Percentiles rank a stretch among this genome's conserved stretches.
phyloP scores from a whole-genome alignment of 2,113 vertebrate genomes.

The Chloropsis hardwickii region DNA sequence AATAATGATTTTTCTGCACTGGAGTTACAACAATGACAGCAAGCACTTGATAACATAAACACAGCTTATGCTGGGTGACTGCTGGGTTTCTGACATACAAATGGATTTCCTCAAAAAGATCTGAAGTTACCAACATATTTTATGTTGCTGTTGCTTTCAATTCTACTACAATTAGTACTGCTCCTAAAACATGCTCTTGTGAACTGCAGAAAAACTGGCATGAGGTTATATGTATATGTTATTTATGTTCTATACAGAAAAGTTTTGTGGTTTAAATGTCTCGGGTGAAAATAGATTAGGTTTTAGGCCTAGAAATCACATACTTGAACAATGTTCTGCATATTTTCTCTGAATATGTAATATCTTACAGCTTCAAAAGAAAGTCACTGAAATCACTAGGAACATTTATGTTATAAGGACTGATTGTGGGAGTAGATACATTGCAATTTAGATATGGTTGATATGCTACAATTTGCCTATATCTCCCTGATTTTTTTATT shows the following conservation, averaged over 20 bases:
- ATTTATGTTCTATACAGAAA: not conserved
- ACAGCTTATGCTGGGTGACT: not conserved
- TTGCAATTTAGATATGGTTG: not conserved
- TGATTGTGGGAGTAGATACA: not conserved
- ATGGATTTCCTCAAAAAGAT: not conserved
- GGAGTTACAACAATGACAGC: not conserved
- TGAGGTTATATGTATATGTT: not conserved
- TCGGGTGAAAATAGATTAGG: not conserved
- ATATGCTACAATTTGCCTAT: not conserved
- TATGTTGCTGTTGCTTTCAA: not conserved
- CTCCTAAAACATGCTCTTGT: not conserved
- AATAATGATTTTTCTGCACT: not conserved
- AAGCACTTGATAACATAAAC: not conserved
- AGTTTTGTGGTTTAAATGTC: not conserved
- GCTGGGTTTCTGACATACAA: not conserved
- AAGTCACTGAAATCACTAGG: not conserved
- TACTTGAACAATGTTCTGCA: not conserved
- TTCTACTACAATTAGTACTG: not conserved
- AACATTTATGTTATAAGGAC: not conserved
- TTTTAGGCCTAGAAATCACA: not conserved
- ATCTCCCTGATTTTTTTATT: not conserved
- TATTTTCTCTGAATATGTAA: not conserved
- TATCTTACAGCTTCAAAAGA: not conserved
- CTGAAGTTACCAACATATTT: not conserved
- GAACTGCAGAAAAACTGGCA: not conserved